phyloP scores from a whole-genome alignment of 1,140 invertebrate genomes.

The Drosophila azteca region DNA sequence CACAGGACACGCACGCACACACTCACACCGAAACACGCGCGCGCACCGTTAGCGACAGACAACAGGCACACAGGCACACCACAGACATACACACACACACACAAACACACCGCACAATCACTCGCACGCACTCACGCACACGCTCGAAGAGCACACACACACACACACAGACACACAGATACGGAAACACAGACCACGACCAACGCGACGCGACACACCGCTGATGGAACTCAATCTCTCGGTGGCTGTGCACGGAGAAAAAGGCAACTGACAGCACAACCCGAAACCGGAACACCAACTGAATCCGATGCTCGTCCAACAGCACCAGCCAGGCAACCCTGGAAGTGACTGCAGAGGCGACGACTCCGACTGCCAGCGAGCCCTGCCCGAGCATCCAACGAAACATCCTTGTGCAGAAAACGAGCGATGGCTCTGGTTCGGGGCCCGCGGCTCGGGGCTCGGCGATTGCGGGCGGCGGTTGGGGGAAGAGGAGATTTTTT shows the following conservation, averaged over 20 bases:
- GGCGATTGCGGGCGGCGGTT: too few relatives aligned
- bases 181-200: slow-evolving; percentile 38
- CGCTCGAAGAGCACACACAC: slow-evolving; percentile 17
- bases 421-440: slow-evolving; percentile 6
- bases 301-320: slow-evolving; percentile 72
- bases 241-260: slow-evolving; percentile 71
- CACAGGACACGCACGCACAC: slow-evolving; percentile 55
- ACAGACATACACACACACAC: slow-evolving; percentile 34
- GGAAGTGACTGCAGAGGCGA: slow-evolving; percentile 64
- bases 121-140: slow-evolving; percentile 23
- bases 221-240: slow-evolving; percentile 41
- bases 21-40: slow-evolving; percentile 60
- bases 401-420: slow-evolving; percentile 52
- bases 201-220: slow-evolving; percentile 60
- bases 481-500: too few relatives aligned
- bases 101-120: slow-evolving; percentile 3
- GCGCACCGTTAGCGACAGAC: slow-evolving; percentile 75
- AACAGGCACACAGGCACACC: slow-evolving; percentile 43
- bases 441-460: too few relatives aligned
- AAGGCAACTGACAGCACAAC: slow-evolving; percentile 84
- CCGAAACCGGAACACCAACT: slow-evolving; percentile 84
- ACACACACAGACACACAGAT: slow-evolving; percentile 27
- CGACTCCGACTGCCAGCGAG: slow-evolving; percentile 45
- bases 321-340: slow-evolving; percentile 69
- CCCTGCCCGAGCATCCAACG: slow-evolving; percentile 22